Evolutionary conservation across 2,888 invertebrate genomes (phyloP).

Genomic region (Silvanus unidentatus): DNA sequence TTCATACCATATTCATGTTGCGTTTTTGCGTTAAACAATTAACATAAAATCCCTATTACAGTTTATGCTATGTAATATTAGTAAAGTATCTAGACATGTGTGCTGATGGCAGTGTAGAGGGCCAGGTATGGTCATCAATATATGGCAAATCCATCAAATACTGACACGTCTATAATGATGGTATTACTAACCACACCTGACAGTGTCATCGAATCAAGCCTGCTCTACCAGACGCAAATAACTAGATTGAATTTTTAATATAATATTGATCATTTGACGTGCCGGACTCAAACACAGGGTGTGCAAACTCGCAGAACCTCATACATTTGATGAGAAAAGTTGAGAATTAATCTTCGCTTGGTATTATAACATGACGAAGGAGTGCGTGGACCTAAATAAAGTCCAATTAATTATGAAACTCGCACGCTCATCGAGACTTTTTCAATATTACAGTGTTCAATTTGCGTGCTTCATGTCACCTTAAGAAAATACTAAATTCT

Average conservation of each 20-base stretch:
- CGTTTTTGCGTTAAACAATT: too few species aligned
- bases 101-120: background rate
- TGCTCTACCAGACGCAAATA: slow-evolving; percentile 30
- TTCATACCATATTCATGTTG: too few species aligned
- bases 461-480: background rate
- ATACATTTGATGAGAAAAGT: too few species aligned
- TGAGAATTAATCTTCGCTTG: too few species aligned
- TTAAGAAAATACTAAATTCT: too few species aligned
- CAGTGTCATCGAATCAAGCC: slow-evolving; percentile 37
- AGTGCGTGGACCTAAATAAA: background rate
- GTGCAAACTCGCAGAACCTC: too few species aligned
- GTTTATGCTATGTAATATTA: too few species aligned
- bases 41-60: too few species aligned
- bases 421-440: background rate
- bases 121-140: slow-evolving; percentile 38
- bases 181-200: slow-evolving; percentile 44
- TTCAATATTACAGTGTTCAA: background rate
- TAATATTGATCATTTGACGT: slow-evolving; percentile 30
- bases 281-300: background rate
- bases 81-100: too few species aligned
- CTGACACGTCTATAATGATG: slow-evolving; percentile 43
- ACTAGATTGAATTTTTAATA: slow-evolving; percentile 42
- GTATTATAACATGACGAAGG: background rate
- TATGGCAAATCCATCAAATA: slow-evolving; percentile 41
- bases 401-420: background rate